phyloP scores from a whole-genome alignment of 2,888 invertebrate genomes.

The Agrotis exclamationis region DNA sequence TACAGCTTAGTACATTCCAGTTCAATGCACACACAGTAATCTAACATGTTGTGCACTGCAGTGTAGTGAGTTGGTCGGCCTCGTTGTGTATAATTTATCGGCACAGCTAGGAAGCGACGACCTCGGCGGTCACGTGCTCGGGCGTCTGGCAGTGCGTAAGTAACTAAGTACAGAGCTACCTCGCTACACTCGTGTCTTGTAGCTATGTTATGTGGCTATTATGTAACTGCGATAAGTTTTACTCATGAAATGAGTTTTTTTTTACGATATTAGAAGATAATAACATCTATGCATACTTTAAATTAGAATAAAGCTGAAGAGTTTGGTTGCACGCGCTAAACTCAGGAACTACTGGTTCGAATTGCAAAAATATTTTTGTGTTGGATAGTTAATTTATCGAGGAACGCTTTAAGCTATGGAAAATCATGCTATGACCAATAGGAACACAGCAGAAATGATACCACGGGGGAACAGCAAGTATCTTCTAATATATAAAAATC shows the following conservation, averaged over 20 bases:
- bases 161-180: constrained; percentile 48
- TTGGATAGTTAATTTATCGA: no score
- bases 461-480: no score
- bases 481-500: no score
- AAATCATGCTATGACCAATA: no score
- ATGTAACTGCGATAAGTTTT: background rate
- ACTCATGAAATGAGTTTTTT: background rate
- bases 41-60: constrained; percentile 21
- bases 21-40: constrained; percentile 20
- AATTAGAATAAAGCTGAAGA: no score
- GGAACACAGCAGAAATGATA: no score
- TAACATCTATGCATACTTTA: no score
- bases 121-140: constrained; percentile 63
- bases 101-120: constrained; percentile 63
- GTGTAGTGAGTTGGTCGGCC: constrained; percentile 53
- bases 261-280: background rate
- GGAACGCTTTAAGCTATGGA: no score
- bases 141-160: constrained; percentile 36
- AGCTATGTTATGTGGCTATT: background rate
- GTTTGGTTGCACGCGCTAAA: no score
- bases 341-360: no score
- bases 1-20: constrained; percentile 1
- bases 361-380: no score
- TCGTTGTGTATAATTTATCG: constrained; percentile 54
- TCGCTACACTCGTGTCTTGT: background rate